A percentile compares a stretch with the other conserved stretches of the same genome.
Evolutionary conservation across 1,140 invertebrate genomes (phyloP).

Genomic region (Drosophila navojoa): DNA sequence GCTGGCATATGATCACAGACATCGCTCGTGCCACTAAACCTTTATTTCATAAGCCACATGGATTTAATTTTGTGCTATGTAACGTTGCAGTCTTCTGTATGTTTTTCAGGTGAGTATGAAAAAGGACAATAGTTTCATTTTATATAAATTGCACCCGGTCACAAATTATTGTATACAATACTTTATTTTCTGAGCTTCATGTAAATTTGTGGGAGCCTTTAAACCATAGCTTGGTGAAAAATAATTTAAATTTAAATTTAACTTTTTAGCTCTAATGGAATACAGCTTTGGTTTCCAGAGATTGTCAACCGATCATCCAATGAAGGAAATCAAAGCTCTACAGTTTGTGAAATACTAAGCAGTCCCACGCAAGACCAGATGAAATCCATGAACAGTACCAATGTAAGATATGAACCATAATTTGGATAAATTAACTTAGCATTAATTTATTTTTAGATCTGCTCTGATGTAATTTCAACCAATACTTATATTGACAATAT

Average conservation of each 20-base stretch:
- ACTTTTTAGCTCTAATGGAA: constrained; percentile 71
- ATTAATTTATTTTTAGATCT: constrained; percentile 52
- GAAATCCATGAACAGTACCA: constrained; percentile 7
- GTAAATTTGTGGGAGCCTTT: no score
- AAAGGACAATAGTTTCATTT: not conserved
- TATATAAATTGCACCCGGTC: no score
- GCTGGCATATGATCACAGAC: constrained; percentile 63
- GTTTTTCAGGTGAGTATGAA: constrained; percentile 73
- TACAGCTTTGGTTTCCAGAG: constrained; percentile 84
- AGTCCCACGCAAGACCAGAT: constrained; percentile 27
- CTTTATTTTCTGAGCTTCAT: no score
- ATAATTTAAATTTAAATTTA: no score
- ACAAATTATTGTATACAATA: no score
- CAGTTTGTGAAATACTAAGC: constrained; percentile 69
- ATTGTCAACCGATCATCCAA: constrained; percentile 81
- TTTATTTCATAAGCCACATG: constrained; percentile 78
- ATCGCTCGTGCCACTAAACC: constrained; percentile 75
- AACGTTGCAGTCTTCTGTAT: constrained; percentile 74
- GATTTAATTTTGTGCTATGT: constrained; percentile 72
- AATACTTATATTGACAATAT: constrained; percentile 83
- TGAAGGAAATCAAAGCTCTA: constrained; percentile 39
- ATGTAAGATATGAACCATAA: constrained; percentile 26
- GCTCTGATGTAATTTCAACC: constrained; percentile 72
- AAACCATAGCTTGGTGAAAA: no score
- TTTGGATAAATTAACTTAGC: not conserved